These are phyloP conservation scores for Corythornis cristatus DNA, from an alignment of 2,113 vertebrate species.

Conservation along the genomic window DNA sequence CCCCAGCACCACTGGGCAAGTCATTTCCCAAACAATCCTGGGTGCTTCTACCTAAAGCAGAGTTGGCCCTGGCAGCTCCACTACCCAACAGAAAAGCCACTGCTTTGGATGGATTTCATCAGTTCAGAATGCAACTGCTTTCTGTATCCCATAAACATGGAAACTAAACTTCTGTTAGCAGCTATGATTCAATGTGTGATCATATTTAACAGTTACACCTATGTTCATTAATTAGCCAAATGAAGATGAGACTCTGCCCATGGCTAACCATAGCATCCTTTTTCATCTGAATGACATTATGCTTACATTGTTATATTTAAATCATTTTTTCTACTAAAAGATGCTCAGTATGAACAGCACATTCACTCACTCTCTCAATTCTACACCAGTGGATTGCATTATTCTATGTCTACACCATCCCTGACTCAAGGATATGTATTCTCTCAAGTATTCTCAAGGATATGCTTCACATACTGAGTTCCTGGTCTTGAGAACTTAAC, in stretches of 20 bases:
- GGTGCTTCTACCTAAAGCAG: not conserved
- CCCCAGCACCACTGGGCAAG: not conserved
- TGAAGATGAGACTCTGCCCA: not conserved
- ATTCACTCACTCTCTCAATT: not conserved
- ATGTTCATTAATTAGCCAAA: not conserved
- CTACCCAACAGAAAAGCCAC: not conserved
- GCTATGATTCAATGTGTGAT: not conserved
- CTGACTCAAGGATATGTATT: not conserved
- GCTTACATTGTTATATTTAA: not conserved
- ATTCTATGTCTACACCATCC: not conserved
- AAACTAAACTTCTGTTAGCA: not conserved
- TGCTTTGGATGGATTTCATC: not conserved
- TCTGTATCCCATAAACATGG: not conserved
- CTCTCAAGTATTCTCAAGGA: not conserved
- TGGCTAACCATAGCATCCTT: not conserved
- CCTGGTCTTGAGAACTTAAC: not conserved
- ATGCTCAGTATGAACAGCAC: not conserved
- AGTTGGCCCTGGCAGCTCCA: not conserved
- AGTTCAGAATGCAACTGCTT: not conserved
- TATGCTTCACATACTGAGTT: not conserved
- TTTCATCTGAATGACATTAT: not conserved
- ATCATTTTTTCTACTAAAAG: not conserved
- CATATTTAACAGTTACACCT: not conserved
- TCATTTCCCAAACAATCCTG: not conserved
- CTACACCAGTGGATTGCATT: not conserved